These are phyloP conservation scores for Psittacula cyanocephala DNA, from an alignment of 2,113 vertebrate species.

Conservation along the genomic window DNA sequence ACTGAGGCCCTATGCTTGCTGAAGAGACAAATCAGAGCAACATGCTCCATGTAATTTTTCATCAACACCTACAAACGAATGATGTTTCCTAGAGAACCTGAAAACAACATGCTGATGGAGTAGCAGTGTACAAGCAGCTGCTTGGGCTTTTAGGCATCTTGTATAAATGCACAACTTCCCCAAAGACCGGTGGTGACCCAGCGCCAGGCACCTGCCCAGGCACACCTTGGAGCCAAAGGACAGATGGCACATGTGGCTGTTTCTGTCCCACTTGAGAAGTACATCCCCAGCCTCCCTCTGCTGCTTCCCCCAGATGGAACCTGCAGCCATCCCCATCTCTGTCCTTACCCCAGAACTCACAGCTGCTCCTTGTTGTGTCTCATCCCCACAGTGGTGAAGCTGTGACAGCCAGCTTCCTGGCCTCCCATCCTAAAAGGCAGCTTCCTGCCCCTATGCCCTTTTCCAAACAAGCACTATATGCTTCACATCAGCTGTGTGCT, in stretches of 20 bases:
- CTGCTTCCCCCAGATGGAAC: fast-evolving
- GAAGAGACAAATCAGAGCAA: background rate
- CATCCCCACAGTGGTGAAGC: fast-evolving
- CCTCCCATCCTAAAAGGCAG: background rate
- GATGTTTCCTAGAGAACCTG: background rate
- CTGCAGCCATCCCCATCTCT: background rate
- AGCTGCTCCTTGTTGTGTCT: fast-evolving
- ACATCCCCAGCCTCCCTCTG: fast-evolving
- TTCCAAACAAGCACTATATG: fast-evolving
- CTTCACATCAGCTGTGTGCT: background rate
- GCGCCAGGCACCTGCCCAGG: background rate
- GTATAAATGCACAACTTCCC: background rate
- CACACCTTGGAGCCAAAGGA: fast-evolving
- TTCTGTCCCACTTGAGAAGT: fast-evolving
- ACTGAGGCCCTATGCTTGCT: background rate
- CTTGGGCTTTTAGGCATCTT: background rate
- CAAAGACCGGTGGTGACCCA: fast-evolving
- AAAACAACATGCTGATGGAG: background rate
- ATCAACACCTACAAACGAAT: background rate
- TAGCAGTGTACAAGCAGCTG: background rate
- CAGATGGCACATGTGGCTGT: fast-evolving
- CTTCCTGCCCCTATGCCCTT: fast-evolving
- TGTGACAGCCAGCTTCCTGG: background rate
- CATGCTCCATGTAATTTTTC: background rate
- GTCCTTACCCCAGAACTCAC: background rate